phyloP scores from a whole-genome alignment of 1,140 invertebrate species.

The Drosophila suzukii region DNA sequence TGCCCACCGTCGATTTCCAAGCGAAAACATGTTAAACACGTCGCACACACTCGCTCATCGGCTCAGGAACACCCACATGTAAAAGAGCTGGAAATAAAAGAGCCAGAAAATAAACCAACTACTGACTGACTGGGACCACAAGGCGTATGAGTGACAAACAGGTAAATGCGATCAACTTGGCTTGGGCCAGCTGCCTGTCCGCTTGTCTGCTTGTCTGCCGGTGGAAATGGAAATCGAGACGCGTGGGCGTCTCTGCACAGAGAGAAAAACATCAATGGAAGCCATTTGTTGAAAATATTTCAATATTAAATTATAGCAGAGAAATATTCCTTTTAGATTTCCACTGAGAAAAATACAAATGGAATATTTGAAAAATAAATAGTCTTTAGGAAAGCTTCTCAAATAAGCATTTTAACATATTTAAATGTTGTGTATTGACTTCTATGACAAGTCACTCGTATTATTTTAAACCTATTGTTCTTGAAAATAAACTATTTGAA shows the following conservation, averaged over 20 bases:
- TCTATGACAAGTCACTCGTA: no score
- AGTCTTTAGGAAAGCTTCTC: no score
- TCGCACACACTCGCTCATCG: conserved; percentile 37
- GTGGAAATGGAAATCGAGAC: conserved; percentile 60
- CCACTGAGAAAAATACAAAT: no score
- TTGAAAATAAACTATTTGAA: no score
- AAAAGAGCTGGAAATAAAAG: conserved; percentile 13
- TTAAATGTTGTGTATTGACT: no score
- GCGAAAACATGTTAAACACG: conserved; percentile 73
- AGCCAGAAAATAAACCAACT: conserved; percentile 10
- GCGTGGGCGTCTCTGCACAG: conserved; percentile 37
- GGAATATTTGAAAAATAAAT: no score
- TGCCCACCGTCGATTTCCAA: conserved; percentile 26
- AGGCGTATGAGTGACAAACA: conserved; percentile 73
- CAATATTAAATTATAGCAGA: no score
- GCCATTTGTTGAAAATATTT: no score
- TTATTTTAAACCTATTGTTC: no score
- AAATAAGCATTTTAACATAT: no score
- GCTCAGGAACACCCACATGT: conserved; percentile 28
- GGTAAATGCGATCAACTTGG: conserved; percentile 64
- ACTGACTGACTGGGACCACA: conserved; percentile 36
- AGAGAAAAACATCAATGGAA: not conserved
- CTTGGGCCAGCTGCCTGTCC: conserved; percentile 44
- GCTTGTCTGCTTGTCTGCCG: conserved; percentile 7
- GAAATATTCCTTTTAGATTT: no score